A percentile compares a stretch with the other conserved stretches of the same genome.
Conservation (phyloP, 2,797 vertebrate genomes). For the Acipenser ruthenus region DNA sequence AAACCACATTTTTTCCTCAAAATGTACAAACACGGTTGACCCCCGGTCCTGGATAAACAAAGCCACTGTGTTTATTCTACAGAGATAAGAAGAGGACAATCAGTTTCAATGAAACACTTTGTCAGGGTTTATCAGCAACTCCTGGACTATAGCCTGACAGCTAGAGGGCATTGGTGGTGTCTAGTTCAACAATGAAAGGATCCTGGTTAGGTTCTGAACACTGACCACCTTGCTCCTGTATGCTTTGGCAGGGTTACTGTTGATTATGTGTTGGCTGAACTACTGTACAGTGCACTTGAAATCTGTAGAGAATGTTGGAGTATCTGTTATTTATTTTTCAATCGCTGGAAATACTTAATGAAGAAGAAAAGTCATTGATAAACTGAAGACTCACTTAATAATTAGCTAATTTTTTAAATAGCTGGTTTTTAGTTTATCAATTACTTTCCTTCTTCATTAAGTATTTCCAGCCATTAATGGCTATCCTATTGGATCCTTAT, state of each 20-base stretch:
- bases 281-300: conserved; percentile 6
- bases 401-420: too few species aligned
- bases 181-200: background rate
- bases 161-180: background rate
- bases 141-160: background rate
- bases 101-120: conserved; percentile 1
- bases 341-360: too few species aligned
- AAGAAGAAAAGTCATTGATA: too few species aligned
- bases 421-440: too few species aligned
- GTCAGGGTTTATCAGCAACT: conserved; percentile 1
- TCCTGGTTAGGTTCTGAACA: background rate
- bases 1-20: background rate
- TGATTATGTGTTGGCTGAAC: too few species aligned
- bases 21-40: background rate
- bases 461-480: too few species aligned
- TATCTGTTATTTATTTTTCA: too few species aligned
- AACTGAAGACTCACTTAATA: too few species aligned
- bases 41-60: conserved; percentile 42
- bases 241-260: too few species aligned
- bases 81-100: conserved; percentile 41
- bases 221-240: background rate
- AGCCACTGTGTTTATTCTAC: conserved; percentile 24
- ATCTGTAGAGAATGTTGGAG: too few species aligned
- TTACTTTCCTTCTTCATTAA: too few species aligned
- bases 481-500: too few species aligned